A percentile compares a stretch with the other conserved stretches of the same genome.
These are phyloP conservation scores for Garra rufa DNA, from an alignment of 2,113 vertebrate genomes.

Conservation along the genomic window DNA sequence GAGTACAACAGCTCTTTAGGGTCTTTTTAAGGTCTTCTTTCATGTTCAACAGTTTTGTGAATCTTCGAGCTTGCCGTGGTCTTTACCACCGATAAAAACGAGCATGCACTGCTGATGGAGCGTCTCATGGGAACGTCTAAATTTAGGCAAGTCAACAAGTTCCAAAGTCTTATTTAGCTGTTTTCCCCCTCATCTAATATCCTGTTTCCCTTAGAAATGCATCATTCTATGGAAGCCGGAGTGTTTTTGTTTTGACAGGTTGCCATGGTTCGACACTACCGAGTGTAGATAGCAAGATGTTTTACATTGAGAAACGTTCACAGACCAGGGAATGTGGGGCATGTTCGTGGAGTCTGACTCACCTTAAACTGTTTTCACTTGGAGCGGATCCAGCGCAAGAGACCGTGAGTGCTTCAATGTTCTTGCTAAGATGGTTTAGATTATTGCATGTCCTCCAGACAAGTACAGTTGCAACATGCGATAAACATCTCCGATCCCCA, in stretches of 20 bases:
- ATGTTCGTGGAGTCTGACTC: not conserved
- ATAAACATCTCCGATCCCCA: constrained; percentile 20
- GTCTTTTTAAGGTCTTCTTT: constrained; percentile 30
- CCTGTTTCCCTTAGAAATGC: not conserved
- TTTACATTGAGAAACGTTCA: not conserved
- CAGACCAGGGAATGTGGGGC: not conserved
- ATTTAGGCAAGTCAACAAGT: constrained; percentile 28
- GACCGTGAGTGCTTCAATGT: not conserved
- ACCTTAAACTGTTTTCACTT: not conserved
- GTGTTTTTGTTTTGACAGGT: not conserved
- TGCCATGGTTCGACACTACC: not conserved
- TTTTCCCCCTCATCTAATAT: not conserved
- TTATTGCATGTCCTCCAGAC: not conserved
- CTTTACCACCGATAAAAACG: not conserved
- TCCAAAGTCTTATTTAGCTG: not conserved
- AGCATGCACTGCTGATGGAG: not conserved
- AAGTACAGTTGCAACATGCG: not conserved
- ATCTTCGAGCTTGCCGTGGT: not conserved
- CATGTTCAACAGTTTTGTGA: not conserved
- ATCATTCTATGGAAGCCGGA: not conserved
- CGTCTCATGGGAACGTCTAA: not conserved
- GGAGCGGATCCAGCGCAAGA: not conserved
- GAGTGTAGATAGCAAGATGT: not conserved
- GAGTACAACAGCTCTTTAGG: constrained; percentile 9
- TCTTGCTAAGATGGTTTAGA: constrained; percentile 4